Evolutionary conservation across 2,797 vertebrate species (phyloP).

Genomic region (Paratrypauchen microcephalus): DNA sequence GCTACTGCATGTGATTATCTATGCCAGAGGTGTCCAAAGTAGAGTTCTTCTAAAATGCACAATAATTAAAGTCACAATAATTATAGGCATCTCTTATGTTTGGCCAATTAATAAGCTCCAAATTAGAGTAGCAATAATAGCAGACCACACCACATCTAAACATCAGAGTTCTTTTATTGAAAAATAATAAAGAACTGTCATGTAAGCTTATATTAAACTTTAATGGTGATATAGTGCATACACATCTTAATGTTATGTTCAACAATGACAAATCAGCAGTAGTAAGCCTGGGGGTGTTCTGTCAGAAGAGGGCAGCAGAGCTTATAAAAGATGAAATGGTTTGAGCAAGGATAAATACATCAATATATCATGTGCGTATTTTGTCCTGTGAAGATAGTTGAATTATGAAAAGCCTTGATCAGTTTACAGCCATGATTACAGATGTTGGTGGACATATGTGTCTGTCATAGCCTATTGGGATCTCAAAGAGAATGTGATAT

Average conservation of each 20-base stretch:
- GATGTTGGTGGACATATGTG: constrained; percentile 21
- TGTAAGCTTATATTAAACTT: constrained; percentile 51
- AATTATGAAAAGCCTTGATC: constrained; percentile 23
- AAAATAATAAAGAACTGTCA: constrained; percentile 56
- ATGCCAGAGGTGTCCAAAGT: neutral
- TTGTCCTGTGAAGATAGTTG: constrained; percentile 24
- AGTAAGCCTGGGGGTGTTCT: constrained; percentile 16
- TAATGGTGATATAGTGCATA: constrained; percentile 35
- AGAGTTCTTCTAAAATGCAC: neutral
- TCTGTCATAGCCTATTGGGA: constrained; percentile 17
- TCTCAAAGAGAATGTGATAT: constrained; percentile 27
- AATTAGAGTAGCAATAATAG: neutral
- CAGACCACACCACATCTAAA: constrained; percentile 2
- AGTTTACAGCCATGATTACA: constrained; percentile 15
- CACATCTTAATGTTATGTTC: constrained; percentile 29
- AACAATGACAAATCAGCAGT: constrained; percentile 20
- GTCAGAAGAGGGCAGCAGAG: constrained; percentile 65
- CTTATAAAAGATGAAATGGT: constrained; percentile 23
- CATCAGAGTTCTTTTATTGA: constrained; percentile 26
- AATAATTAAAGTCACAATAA: neutral
- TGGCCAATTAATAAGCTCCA: neutral
- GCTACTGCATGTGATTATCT: neutral
- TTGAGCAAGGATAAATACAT: constrained; percentile 34
- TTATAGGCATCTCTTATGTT: neutral
- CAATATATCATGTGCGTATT: neutral